Conservation (phyloP, 2,113 vertebrate species). For the Podiceps cristatus region DNA sequence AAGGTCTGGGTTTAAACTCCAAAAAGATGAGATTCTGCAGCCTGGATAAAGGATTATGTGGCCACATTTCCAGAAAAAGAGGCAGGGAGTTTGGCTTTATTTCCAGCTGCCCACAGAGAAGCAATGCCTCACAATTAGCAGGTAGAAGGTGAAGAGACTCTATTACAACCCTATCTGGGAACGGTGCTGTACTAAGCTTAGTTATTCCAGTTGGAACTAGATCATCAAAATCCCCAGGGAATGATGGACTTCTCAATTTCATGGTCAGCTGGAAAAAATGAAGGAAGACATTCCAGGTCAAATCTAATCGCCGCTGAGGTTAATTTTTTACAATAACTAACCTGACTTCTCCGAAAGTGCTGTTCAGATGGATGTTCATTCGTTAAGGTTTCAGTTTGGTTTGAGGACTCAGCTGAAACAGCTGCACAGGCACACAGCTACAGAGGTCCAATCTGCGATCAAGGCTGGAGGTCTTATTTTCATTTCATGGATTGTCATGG, state of each 20-base stretch:
- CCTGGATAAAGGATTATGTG: not conserved
- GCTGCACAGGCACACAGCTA: not conserved
- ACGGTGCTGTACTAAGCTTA: not conserved
- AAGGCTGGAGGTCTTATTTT: not conserved
- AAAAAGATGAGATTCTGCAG: not conserved
- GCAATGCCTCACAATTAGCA: not conserved
- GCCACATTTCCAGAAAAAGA: not conserved
- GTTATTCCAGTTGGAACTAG: not conserved
- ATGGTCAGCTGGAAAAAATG: conserved; percentile 4
- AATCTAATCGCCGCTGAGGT: not conserved
- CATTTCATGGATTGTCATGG: not conserved
- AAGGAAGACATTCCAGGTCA: conserved; percentile 5
- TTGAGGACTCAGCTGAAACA: not conserved
- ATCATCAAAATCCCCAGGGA: not conserved
- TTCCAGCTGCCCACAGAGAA: not conserved
- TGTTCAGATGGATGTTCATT: not conserved
- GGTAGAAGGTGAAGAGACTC: not conserved
- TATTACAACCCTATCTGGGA: not conserved
- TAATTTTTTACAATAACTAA: conserved; percentile 25
- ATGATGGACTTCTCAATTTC: not conserved
- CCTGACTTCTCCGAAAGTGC: not conserved
- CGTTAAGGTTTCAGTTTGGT: not conserved
- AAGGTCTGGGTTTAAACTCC: not conserved
- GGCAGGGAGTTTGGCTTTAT: not conserved
- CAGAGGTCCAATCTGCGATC: not conserved